A percentile compares a stretch with the other conserved stretches of the same genome.
Evolutionary conservation across 2,888 invertebrate genomes (phyloP).

Genomic region (Drosophila kanekoi): DNA sequence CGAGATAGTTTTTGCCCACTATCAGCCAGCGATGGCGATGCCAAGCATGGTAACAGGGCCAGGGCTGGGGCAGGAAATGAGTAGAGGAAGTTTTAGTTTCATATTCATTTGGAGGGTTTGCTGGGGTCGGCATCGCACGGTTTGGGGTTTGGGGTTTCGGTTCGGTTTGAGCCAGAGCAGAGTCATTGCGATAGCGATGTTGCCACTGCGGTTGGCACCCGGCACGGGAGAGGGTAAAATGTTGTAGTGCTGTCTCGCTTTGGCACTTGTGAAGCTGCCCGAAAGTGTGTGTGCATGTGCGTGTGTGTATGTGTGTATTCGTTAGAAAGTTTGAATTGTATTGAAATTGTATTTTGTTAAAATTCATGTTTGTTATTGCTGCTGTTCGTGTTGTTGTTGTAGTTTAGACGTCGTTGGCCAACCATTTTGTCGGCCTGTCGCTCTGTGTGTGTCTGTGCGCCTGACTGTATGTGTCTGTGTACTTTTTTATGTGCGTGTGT

Average conservation of each 20-base stretch:
- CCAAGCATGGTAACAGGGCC: constrained; percentile 6
- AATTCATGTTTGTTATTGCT: constrained; percentile 82
- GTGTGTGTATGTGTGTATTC: constrained; percentile 54
- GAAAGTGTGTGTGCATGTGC: constrained; percentile 9
- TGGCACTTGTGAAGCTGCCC: constrained; percentile 17
- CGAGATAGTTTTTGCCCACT: constrained; percentile 80
- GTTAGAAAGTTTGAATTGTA: constrained; percentile 84
- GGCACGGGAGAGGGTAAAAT: constrained; percentile 18
- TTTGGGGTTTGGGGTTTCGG: constrained; percentile 7
- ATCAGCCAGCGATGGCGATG: constrained; percentile 37
- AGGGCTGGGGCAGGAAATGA: constrained; percentile 71
- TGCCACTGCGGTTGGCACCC: constrained; percentile 73
- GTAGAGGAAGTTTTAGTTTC: constrained; percentile 83
- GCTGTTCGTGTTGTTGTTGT: constrained; percentile 53
- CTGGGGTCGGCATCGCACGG: neutral
- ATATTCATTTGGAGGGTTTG: constrained; percentile 57
- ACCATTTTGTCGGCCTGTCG: constrained; percentile 78
- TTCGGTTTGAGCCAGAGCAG: constrained; percentile 26
- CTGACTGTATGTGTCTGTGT: neutral
- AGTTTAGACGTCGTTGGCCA: constrained; percentile 77
- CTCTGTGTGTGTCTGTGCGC: constrained; percentile 16
- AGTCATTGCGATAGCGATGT: constrained; percentile 70
- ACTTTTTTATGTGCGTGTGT: constrained; percentile 4
- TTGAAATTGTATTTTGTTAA: constrained; percentile 83
- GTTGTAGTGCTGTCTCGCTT: constrained; percentile 46